phyloP scores from a whole-genome alignment of 2,888 invertebrate genomes.

The Polydesmus complanatus region DNA sequence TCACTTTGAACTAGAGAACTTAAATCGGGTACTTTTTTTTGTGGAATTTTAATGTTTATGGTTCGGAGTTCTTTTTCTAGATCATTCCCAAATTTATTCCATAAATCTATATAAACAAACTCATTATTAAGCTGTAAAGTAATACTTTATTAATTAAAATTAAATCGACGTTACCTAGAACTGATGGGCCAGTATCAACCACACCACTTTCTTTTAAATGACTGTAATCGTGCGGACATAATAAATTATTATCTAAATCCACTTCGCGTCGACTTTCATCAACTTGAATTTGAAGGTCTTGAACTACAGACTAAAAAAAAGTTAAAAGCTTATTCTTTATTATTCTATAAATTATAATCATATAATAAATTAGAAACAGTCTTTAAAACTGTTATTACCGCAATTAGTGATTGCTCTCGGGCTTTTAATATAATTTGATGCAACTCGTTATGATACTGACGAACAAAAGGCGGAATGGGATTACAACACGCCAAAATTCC shows the following conservation, averaged over 20 bases:
- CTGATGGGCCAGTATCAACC: conserved; percentile 6
- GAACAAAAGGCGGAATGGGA: conserved; percentile 70
- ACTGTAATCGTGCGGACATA: conserved; percentile 49
- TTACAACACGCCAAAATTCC: conserved; percentile 86
- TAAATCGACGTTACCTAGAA: conserved; percentile 3
- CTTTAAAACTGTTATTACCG: conserved; percentile 19
- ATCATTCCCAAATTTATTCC: conserved; percentile 11
- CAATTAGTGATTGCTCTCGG: conserved; percentile 43
- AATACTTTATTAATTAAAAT: not conserved
- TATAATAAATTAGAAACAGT: not conserved
- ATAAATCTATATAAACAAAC: conserved; percentile 6
- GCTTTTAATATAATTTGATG: conserved; percentile 53
- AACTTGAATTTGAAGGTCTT: conserved; percentile 15
- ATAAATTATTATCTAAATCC: conserved; percentile 37
- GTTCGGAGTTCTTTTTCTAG: not conserved
- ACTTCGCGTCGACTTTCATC: conserved; percentile 19
- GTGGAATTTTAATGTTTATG: not conserved
- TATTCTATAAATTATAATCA: not conserved
- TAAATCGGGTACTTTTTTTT: not conserved
- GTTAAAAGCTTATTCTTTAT: not conserved
- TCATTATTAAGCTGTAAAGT: not conserved
- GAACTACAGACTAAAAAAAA: conserved; percentile 11
- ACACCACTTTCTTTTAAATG: conserved; percentile 33
- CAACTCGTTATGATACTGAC: conserved; percentile 40
- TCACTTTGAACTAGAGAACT: too few species aligned